Percentiles rank a stretch among this genome's conserved stretches.
Evolutionary conservation across 1,140 invertebrate species (phyloP).

Genomic region (Listronotus oregonensis): DNA sequence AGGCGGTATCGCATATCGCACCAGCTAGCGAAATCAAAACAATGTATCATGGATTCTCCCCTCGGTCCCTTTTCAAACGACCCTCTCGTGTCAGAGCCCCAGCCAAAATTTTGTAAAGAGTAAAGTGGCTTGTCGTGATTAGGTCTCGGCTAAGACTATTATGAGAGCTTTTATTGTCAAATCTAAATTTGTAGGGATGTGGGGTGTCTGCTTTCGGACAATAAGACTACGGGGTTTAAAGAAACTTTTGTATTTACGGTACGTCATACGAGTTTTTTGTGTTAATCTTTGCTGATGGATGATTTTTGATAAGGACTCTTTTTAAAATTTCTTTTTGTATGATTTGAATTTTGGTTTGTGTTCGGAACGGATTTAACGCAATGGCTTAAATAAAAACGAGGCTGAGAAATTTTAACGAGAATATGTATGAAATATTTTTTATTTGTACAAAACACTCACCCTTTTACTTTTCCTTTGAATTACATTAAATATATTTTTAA

Average conservation of each 20-base stretch:
- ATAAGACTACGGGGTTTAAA: conserved; percentile 21
- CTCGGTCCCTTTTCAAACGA: conserved; percentile 20
- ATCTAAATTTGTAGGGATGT: conserved; percentile 35
- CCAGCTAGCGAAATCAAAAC: conserved; percentile 33
- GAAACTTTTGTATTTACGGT: conserved; percentile 24
- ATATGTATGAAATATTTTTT: too few relatives aligned
- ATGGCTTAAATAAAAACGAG: background rate
- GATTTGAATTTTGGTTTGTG: background rate
- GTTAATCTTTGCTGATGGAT: conserved; percentile 33
- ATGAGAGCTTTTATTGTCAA: conserved; percentile 31
- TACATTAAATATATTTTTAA: too few relatives aligned
- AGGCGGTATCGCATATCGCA: conserved; percentile 31
- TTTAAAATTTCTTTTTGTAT: conserved; percentile 14
- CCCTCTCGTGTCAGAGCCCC: conserved; percentile 26
- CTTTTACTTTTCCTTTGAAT: too few relatives aligned
- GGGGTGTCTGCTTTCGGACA: conserved; percentile 32
- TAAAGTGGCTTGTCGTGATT: conserved; percentile 51
- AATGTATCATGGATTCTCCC: conserved; percentile 32
- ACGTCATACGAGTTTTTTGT: conserved; percentile 26
- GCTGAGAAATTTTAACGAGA: background rate
- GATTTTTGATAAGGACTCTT: conserved; percentile 32
- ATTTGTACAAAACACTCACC: too few relatives aligned
- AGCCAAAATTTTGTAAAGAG: conserved; percentile 42
- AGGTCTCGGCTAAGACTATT: conserved; percentile 39
- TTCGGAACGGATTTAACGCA: background rate